Evolutionary conservation across 2,888 invertebrate genomes (phyloP), one percentile per base, ranked within the genome.

Genomic region (Neoitamus cyanurus): DNA sequence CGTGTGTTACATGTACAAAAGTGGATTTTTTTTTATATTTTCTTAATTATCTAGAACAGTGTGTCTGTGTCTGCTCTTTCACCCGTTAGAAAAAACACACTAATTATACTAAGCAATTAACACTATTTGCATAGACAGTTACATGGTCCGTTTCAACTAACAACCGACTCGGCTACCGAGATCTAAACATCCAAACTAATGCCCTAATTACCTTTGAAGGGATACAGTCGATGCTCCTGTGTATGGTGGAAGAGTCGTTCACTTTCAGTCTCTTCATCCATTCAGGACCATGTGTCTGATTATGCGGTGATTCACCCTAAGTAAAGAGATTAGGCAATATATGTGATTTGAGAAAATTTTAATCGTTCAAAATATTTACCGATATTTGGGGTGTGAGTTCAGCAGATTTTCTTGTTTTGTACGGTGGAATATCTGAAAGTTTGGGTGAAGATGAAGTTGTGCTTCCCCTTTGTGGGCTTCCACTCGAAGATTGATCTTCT

Each of bases 181-280:
- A 48, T 15, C 48, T 48, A 48, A 48, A 48, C 48, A 48, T 58
- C 25, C 15, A 58, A 58, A 58, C 58, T 58, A 58, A 58, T 58
- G 58, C 58, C 58, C 58, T 58, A 85, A 83, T 84, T 87, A 91
- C 93, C 88, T 93, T 93, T n/a, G 93, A 93, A 15, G 94, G 94
- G 88, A 96, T 95, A 90, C 96, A 96, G 90, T 96, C 96, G 86
- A 95, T 95, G 84, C 96, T 96, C 87, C 95, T 92, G 90, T 95
- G 95, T 78, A 95, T 91, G 37, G 94, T 93, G 87, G 94, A 92
- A 87, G 93, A 88, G 90, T 93, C 91, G 91, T 90, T 91, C 86
- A 92, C 90, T 88, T 93, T 94, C 85, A 95, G 91, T 88, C 93
- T 92, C 86, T 93, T 92, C 85, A 94, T 93, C 95, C 94, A 95